A percentile compares a stretch with the other conserved stretches of the same genome.
Evolutionary conservation across 2,888 invertebrate species (phyloP).

Genomic region (Mesorhabditis spiculigera): DNA sequence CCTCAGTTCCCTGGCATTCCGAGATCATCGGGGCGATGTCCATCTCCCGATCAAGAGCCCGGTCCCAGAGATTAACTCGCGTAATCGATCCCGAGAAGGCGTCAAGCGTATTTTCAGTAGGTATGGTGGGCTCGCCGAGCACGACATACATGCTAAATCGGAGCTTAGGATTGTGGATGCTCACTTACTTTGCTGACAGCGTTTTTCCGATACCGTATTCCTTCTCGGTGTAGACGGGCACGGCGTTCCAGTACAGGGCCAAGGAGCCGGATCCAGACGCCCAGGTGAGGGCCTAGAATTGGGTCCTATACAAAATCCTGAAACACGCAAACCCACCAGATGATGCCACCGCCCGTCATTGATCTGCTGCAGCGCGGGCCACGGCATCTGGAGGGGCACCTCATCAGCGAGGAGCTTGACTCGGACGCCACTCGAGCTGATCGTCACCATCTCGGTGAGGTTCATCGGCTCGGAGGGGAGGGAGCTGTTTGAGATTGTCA

Average conservation of each 20-base stretch:
- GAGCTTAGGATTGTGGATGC: not conserved
- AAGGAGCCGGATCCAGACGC: constrained; percentile 80
- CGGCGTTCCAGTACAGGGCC: constrained; percentile 87
- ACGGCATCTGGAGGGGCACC: constrained; percentile 31
- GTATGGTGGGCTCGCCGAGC: constrained; percentile 22
- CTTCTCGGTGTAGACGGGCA: constrained; percentile 85
- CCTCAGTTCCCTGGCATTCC: constrained; percentile 46
- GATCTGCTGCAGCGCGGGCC: constrained; percentile 62
- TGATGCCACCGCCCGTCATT: constrained; percentile 92
- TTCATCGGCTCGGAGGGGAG: constrained; percentile 9
- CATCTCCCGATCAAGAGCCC: constrained; percentile 78
- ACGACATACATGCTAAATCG: constrained; percentile 48
- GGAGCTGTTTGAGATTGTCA: constrained; percentile 85
- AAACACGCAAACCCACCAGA: constrained; percentile 25
- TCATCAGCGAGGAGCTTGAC: constrained; percentile 16
- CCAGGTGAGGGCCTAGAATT: constrained; percentile 87
- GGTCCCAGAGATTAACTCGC: constrained; percentile 88
- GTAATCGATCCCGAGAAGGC: constrained; percentile 74
- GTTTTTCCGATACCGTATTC: constrained; percentile 80
- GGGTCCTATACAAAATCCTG: not conserved
- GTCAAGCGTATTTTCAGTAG: constrained; percentile 5
- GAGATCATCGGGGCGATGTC: constrained; percentile 52
- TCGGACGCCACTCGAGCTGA: constrained; percentile 16
- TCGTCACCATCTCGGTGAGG: constrained; percentile 10
- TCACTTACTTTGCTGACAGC: constrained; percentile 76